Conservation (phyloP, 1,140 invertebrate genomes). For the Pseudomyrmex concolor region DNA sequence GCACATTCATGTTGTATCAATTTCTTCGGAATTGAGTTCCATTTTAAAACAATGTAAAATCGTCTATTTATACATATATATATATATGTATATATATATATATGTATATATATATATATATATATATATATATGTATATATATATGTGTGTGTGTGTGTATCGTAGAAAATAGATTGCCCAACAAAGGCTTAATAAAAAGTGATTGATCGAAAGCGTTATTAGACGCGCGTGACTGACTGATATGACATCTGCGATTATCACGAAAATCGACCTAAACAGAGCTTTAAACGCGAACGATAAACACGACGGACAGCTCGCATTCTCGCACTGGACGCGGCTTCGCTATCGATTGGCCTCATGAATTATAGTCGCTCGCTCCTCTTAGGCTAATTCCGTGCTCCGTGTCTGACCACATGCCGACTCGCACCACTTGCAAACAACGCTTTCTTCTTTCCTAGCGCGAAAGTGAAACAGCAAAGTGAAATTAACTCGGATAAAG, state of each 20-base stretch:
- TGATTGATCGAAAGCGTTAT: slow-evolving; percentile 21
- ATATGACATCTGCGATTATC: neutral
- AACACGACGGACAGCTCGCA: slow-evolving; percentile 18
- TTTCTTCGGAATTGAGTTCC: too few species aligned
- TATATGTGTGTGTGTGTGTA: too few species aligned
- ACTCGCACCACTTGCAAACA: slow-evolving; percentile 65
- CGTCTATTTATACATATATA: too few species aligned
- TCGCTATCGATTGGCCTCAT: slow-evolving; percentile 70
- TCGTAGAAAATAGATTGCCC: too few species aligned
- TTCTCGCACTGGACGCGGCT: slow-evolving; percentile 18
- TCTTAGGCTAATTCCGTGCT: slow-evolving; percentile 61
- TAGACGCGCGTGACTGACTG: slow-evolving; percentile 12
- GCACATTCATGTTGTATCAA: too few species aligned
- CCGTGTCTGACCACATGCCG: slow-evolving; percentile 74
- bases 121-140: too few species aligned
- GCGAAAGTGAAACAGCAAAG: neutral
- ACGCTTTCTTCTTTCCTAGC: slow-evolving; percentile 6
- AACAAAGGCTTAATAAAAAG: neutral
- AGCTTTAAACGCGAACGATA: slow-evolving; percentile 5
- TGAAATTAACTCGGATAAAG: slow-evolving; percentile 4
- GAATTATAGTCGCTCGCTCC: slow-evolving; percentile 66
- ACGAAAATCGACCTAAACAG: slow-evolving; percentile 1
- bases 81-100: too few species aligned
- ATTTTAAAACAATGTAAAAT: too few species aligned
- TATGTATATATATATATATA: too few species aligned